Evolutionary conservation across 2,888 invertebrate species (phyloP).

Genomic region (Rosalia funebris): DNA sequence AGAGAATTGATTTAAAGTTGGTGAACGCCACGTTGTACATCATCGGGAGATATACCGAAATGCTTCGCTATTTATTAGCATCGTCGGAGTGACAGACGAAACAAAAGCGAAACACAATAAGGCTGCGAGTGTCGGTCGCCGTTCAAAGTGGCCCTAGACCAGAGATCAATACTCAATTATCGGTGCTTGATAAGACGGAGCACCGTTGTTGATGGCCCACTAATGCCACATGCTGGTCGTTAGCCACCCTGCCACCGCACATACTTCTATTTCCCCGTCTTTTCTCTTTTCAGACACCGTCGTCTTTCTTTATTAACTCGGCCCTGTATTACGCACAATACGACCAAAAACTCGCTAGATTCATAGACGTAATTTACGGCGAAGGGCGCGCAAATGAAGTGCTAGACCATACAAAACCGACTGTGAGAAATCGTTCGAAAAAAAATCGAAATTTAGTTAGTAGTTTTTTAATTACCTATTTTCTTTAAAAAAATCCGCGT

Average conservation of each 20-base stretch:
- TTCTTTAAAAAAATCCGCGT: too few species aligned
- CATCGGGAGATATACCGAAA: too few species aligned
- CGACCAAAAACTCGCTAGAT: slow-evolving; percentile 23
- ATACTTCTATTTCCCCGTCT: slow-evolving; percentile 41
- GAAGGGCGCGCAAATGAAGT: slow-evolving; percentile 15
- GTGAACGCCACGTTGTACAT: too few species aligned
- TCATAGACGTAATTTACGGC: slow-evolving; percentile 24
- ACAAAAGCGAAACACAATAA: slow-evolving; percentile 48
- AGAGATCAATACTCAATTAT: slow-evolving; percentile 65
- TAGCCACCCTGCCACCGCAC: slow-evolving; percentile 54
- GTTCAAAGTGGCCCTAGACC: slow-evolving; percentile 54
- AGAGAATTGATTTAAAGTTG: too few species aligned
- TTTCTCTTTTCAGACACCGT: slow-evolving; percentile 45
- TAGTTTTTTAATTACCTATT: too few species aligned
- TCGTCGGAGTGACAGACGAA: slow-evolving; percentile 41
- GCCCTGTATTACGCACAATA: slow-evolving; percentile 29
- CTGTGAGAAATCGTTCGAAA: too few species aligned
- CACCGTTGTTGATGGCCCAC: slow-evolving; percentile 61
- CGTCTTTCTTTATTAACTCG: slow-evolving; percentile 49
- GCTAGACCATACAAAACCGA: slow-evolving; percentile 4
- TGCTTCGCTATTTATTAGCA: slow-evolving; percentile 39
- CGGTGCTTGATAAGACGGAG: slow-evolving; percentile 62
- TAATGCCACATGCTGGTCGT: slow-evolving; percentile 62
- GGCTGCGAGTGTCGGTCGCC: slow-evolving; percentile 45
- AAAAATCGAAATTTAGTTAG: too few species aligned